Conservation (phyloP, 2,113 vertebrate genomes). For the Pseudopipra pipra region DNA sequence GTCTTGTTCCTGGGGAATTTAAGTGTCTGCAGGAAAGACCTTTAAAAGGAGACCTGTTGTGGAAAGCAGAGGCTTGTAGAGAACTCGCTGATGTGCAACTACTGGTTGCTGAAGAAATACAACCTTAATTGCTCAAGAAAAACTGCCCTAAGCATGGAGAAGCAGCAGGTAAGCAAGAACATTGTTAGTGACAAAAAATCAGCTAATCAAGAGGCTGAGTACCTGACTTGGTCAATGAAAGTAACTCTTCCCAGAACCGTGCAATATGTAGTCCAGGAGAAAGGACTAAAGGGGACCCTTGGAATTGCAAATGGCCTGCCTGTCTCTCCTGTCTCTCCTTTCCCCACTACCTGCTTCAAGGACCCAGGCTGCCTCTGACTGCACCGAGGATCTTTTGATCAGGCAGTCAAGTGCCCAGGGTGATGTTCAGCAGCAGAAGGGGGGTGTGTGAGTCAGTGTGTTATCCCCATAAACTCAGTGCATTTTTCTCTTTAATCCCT, state of each 20-base stretch:
- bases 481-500: not conserved
- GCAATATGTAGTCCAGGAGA: not conserved
- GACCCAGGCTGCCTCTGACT: not conserved
- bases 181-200: fast-evolving
- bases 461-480: not conserved
- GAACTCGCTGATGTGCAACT: fast-evolving
- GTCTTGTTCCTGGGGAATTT: not conserved
- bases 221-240: not conserved
- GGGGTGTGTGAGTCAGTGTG: not conserved
- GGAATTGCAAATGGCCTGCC: not conserved
- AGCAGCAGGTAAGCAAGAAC: not conserved
- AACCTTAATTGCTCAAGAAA: not conserved
- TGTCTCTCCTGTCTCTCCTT: not conserved
- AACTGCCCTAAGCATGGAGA: not conserved
- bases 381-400: not conserved
- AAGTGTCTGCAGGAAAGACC: not conserved
- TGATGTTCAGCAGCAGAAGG: not conserved
- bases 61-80: not conserved
- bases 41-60: not conserved
- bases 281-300: not conserved
- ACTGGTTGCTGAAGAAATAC: not conserved
- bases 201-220: not conserved
- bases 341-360: not conserved
- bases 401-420: not conserved
- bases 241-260: not conserved